Percentiles rank a stretch among this genome's conserved stretches.
These are phyloP conservation scores for Dugesia japonica DNA, from an alignment of 2,888 invertebrate species.

Conservation along the genomic window DNA sequence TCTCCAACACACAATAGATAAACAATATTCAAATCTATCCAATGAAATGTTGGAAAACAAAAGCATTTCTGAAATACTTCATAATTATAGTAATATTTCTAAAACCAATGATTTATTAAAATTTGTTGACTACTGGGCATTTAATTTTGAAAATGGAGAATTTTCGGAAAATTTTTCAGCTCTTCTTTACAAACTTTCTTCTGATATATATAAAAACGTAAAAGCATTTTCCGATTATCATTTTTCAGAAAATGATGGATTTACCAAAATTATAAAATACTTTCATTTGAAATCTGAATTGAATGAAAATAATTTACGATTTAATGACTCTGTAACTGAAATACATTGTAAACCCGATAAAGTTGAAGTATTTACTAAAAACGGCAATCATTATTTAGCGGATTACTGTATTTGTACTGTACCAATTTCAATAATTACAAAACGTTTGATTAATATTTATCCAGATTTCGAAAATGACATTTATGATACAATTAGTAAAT, in stretches of 20 bases:
- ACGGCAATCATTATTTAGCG: neutral
- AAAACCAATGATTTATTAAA: neutral
- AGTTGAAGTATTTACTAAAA: slow-evolving; percentile 12
- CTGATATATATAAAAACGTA: neutral
- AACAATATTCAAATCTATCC: neutral
- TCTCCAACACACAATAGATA: neutral
- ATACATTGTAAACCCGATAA: neutral
- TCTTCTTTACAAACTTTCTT: neutral
- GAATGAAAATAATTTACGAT: neutral
- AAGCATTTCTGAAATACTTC: neutral
- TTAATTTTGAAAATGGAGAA: neutral
- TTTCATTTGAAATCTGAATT: neutral
- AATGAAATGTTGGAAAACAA: neutral
- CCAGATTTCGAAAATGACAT: neutral
- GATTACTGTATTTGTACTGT: slow-evolving; percentile 24
- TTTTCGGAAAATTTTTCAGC: neutral
- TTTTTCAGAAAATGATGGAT: neutral
- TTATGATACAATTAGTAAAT: neutral
- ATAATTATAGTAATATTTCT: neutral
- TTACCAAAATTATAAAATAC: neutral
- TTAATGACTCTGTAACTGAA: neutral
- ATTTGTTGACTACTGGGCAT: neutral
- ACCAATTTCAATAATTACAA: neutral
- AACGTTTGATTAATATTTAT: slow-evolving; percentile 2
- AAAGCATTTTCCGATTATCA: neutral